Evolutionary conservation across 2,797 vertebrate species (phyloP), one percentile per base, ranked within the genome.

Genomic region (Pseudopleuronectes americanus): DNA sequence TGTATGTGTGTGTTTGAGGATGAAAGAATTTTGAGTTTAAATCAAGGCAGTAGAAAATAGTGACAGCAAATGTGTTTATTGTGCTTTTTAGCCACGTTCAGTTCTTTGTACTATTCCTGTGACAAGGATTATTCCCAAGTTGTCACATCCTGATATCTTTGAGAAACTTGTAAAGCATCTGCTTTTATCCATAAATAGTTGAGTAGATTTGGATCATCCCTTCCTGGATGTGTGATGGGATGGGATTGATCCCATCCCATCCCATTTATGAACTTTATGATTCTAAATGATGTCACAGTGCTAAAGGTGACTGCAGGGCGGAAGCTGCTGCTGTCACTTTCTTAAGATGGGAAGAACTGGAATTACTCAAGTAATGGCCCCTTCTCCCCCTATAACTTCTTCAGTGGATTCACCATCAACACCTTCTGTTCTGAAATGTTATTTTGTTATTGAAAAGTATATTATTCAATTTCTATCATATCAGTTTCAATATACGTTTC

Each of bases 61-160:
- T 73, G 59, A 73, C 58, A 62, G 61, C 74, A 41, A 66, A 55
- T 65, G 43, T 68, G 33, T 77, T 73, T 67, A 16, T 59, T 62
- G 47, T 71, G 56, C 56, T 73, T 80, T 77, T 62, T 56, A 48
- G 23, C 59, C 61, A 66, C 72, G 53, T 74, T 60, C 26, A 62
- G 28, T 57, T 83, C 54, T 79, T 77, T 80, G 60, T 74, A 47
- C 57, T 57, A 57, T 81, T 71, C 23, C 8, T 76, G 60, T 77
- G 71, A 77, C 76, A 80, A 51, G 57, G 22, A 54, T 76, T 85
- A 70, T 77, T 87, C 67, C 77, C 60, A 28, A 47, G 59, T 64
- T 76, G 66, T 71, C 63, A 74, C 43, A 71, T 71, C 24, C 10
- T 77, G 68, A 68, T 73, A 67, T 74, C 31, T 84, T 63, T 77